These are phyloP conservation scores for Junco hyemalis DNA, from an alignment of 2,113 vertebrate species.

Conservation along the genomic window DNA sequence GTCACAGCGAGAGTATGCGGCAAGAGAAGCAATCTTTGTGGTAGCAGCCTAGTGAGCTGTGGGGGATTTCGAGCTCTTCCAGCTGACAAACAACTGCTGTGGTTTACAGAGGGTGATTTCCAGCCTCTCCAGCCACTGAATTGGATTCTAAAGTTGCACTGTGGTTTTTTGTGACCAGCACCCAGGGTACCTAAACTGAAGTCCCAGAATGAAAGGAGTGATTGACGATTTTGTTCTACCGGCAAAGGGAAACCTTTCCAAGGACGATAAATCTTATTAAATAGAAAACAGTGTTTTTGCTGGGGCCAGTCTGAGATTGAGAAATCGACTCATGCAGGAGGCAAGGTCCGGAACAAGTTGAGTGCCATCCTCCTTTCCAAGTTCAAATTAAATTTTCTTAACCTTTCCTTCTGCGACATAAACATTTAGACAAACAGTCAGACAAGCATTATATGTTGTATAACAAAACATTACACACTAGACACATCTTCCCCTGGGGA, in stretches of 20 bases:
- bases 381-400: slow-evolving; percentile 48
- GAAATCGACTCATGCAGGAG: neutral
- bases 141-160: neutral
- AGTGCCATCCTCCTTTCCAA: slow-evolving; percentile 1
- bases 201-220: neutral
- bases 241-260: slow-evolving; percentile 1
- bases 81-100: neutral
- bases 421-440: slow-evolving; percentile 48
- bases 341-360: neutral
- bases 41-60: neutral
- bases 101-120: neutral
- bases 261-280: neutral
- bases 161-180: neutral
- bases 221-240: neutral
- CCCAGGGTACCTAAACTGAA: neutral
- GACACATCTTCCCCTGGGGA: slow-evolving; percentile 39
- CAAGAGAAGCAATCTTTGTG: neutral
- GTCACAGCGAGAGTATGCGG: neutral
- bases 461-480: slow-evolving; percentile 46
- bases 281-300: neutral
- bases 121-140: neutral
- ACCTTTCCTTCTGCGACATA: slow-evolving; percentile 45
- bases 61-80: neutral
- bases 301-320: neutral
- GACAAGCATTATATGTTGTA: slow-evolving; percentile 39